Evolutionary conservation across 2,888 invertebrate species (phyloP), one percentile per base, ranked within the genome.

Genomic region (Nemotelus nigrinus): DNA sequence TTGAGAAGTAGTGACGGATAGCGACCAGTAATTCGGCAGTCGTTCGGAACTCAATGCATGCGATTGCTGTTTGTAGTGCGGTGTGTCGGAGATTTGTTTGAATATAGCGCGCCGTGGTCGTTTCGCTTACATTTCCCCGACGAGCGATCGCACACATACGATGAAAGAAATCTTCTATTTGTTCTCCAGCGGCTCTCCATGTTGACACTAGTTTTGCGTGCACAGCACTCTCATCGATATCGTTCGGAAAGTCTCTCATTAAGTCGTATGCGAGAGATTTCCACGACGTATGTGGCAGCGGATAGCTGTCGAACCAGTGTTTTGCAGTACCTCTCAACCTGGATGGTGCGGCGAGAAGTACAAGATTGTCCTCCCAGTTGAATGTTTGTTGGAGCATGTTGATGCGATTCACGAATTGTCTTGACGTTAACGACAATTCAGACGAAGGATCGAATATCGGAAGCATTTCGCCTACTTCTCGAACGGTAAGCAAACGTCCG

Each of bases 281-380:
- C 67, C 67, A 67, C 44, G 39, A 25, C 2, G 25, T 43, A 47
- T 45, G 67, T 44, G 48, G 47, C 43, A 25, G 68, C 53, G n/a
- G 68, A 8, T 68, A 39, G 6, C 10, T 47, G 44, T 68, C 68
- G 10, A 55, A 50, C 76, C 68, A 76, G 2, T 64, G 7, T 76
- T 76, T 76, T 55, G 57, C 76, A 10, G 55, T 55, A 43, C 67
- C 76, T n/a, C 50, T 65, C 3, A 76, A 45, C 39, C 57, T 76
- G 2, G 67, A 8, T 48, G 53, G 67, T 10, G 57, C 55, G 6
- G 76, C 65, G 2, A 76, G 53, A 2, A 76, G 10, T 8, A 76
- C 10, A 1, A 55, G 3, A 25, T 44, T 7, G 5, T 76, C 76
- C 39, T 76, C 67, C 76, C 76, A 67, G 63, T 41, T 10, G n/a